Evolutionary conservation across 2,888 invertebrate species (phyloP), one percentile per base, ranked within the genome.

Genomic region (Rotaria magnacalcarata): DNA sequence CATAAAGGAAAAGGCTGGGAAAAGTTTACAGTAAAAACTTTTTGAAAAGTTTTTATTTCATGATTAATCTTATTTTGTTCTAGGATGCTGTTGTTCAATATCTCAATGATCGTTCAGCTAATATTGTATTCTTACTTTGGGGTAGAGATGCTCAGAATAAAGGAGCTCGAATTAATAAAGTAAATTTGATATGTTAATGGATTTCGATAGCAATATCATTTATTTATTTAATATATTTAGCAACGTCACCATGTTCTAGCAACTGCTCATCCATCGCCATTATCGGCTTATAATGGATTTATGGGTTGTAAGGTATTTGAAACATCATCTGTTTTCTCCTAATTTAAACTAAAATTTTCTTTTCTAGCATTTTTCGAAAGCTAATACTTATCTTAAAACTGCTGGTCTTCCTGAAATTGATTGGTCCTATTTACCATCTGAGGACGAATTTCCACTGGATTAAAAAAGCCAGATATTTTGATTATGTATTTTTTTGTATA

Each of bases 81-180:
- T n/a, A 80, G 80, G 43, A 80, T 80, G 34, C 47, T 80, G n/a
- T 80, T 47, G 19, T 80, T 80, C 52, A 54, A 84, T 52, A 52
- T 84, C 11, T 84, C 2, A 56, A 84, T 84, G 24, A 84, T 52
- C 84, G 50, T 34, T 41, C 56, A 56, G 24, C 50, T 11, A 50
- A 84, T 84, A 56, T 54, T 21, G 84, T 84, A 19, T 84, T 84
- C 24, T 84, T 84, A 56, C 56, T 84, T n/a, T 84, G 84, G 84
- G 84, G 84, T 41, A 34, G 34, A 34, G 41, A 84, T 56, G 84
- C 84, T n/a, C 52, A 54, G 34, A 84, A 50, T 16, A 84, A 80
- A 80, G 80, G 24, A 47, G 43, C 43, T 11, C 80, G 41, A n/a
- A 80, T 80, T 14, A n/a, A 80, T 47, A 80, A 80, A 80, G 80